Base-by-base conservation (phyloP, 2,888 invertebrate species). In the Myopa testacea region DNA sequence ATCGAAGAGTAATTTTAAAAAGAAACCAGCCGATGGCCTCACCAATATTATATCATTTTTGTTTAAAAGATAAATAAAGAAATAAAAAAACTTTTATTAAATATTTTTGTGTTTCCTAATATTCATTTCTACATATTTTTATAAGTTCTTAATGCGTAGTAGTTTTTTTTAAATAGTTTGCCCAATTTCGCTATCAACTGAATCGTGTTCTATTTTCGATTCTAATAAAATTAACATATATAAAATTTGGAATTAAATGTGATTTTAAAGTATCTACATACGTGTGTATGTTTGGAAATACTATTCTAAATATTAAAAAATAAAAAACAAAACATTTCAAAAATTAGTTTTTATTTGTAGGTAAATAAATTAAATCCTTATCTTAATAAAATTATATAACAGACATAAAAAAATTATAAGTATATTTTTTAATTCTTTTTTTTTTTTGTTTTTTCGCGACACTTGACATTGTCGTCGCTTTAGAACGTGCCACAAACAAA, bases 71-170 rank as follows among this genome's bases (percentile, higher is more conserved):
- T 58, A n/a, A n/a, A n/a, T 8, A 50, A 10, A 50, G 14, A 26
- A 26, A 26, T 26, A 26, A 26, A 26, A 26, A 26, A 26, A 26
- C 26, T 1, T 1, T 26, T 26, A 26, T 26, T 26, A 26, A 26
- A 26, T 26, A 3, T 52, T 8, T 52, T 52, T 12, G 52, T 12
- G 1, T 14, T n/a, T 58, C 4, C 6, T 58, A 14, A n/a, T 58
- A 58, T 58, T 6, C 58, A 58, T 58, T n/a, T 1, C 6, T 58
- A 58, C 10, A 58, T 16, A 14, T 2, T 58, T 58, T 58, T 58
- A n/a, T n/a, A 6, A 58, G n/a, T 58, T 58, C n/a, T 58, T 58
- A 58, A 12, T 58, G n/a, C 58, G 58, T n/a, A 58, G 58, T 58
- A n/a, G 10, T 58, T 58, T 58, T 58, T 16, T 58, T 14, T n/a